These are phyloP conservation scores for Reticulitermes speratus DNA, from an alignment of 1,140 invertebrate genomes.

Conservation along the genomic window DNA sequence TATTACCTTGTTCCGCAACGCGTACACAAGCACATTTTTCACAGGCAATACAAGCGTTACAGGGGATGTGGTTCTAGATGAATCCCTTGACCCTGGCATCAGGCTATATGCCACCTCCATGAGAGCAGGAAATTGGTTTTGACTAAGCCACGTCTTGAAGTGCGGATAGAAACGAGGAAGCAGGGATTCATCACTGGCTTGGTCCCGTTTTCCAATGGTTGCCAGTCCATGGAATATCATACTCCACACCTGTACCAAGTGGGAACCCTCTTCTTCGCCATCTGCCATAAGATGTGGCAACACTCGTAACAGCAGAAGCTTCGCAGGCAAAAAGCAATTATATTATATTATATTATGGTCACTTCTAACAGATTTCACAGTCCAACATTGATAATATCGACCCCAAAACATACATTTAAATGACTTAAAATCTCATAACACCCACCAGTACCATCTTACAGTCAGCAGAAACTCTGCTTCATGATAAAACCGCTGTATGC, in stretches of 20 bases:
- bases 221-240: not conserved
- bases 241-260: not conserved
- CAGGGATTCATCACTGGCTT: not conserved
- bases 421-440: too few species aligned
- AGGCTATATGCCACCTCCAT: not conserved
- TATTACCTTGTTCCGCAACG: constrained; percentile 20
- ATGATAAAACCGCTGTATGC: too few species aligned
- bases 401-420: too few species aligned
- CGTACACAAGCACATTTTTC: constrained; percentile 1
- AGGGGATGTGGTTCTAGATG: not conserved
- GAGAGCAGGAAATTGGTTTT: not conserved
- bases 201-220: constrained; percentile 19
- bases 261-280: not conserved
- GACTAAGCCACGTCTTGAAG: constrained; percentile 4
- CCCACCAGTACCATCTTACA: too few species aligned
- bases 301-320: not conserved
- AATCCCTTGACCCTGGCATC: not conserved
- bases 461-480: too few species aligned
- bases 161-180: constrained; percentile 26
- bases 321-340: not conserved
- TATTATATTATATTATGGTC: not conserved
- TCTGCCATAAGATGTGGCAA: constrained; percentile 5
- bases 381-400: not conserved
- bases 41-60: not conserved
- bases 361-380: not conserved